Conservation (phyloP, 2,888 invertebrate genomes). For the Hyalella azteca region DNA sequence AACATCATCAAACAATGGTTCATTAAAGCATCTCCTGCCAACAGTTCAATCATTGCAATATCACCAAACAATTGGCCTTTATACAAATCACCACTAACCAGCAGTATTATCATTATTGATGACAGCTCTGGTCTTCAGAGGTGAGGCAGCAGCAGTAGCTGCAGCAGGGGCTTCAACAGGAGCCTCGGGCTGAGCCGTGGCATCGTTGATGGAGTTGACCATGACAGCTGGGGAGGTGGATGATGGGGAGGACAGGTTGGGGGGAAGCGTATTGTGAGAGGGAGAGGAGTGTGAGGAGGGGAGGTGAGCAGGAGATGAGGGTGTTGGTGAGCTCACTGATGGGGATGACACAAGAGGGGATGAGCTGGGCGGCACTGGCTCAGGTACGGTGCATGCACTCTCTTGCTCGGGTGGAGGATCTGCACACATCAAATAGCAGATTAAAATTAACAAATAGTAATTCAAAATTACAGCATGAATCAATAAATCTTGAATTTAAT, state of each 20-base stretch:
- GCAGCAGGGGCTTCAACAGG: neutral
- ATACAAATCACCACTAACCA: neutral
- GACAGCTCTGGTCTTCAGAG: slow-evolving; percentile 28
- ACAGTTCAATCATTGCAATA: too few relatives aligned
- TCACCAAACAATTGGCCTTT: too few relatives aligned
- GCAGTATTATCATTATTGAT: slow-evolving; percentile 26
- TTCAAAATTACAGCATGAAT: neutral
- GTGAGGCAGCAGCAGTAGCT: slow-evolving; percentile 3
- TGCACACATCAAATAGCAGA: neutral
- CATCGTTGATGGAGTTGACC: slow-evolving; percentile 41
- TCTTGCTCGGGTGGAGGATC: slow-evolving; percentile 54
- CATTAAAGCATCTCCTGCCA: too few relatives aligned
- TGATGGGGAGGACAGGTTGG: neutral
- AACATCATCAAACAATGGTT: too few relatives aligned
- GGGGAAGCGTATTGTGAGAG: too few relatives aligned
- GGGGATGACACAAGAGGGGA: neutral
- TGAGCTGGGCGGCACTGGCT: neutral
- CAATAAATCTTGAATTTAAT: neutral
- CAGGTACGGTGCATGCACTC: slow-evolving; percentile 31
- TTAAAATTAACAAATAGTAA: neutral
- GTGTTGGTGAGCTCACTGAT: neutral
- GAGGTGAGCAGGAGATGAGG: slow-evolving; percentile 13
- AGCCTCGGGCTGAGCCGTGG: slow-evolving; percentile 4
- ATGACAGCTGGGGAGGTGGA: neutral
- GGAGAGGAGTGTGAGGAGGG: too few relatives aligned